phyloP scores from a whole-genome alignment of 1,140 invertebrate genomes.

The Brachionus rubens region DNA sequence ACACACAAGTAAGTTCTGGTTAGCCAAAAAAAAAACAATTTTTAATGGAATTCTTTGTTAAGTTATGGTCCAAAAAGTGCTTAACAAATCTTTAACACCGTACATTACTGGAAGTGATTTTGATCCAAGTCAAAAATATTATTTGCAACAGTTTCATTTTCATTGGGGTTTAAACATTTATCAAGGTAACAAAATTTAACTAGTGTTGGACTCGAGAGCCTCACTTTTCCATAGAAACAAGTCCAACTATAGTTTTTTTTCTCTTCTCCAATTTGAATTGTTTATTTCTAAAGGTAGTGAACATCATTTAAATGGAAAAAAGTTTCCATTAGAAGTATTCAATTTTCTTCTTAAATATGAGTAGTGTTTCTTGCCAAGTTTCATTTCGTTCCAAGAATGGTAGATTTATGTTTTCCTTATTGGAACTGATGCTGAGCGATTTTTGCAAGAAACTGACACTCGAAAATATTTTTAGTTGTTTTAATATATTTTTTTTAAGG shows the following conservation, averaged over 20 bases:
- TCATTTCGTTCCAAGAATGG: too few relatives aligned
- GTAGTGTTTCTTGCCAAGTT: too few relatives aligned
- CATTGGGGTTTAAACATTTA: conserved; percentile 44
- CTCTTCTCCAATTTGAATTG: too few relatives aligned
- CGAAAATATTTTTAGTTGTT: too few relatives aligned
- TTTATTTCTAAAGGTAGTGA: too few relatives aligned
- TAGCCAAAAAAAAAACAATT: not conserved
- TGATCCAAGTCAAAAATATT: not conserved
- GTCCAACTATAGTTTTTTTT: too few relatives aligned
- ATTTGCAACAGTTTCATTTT: conserved; percentile 45
- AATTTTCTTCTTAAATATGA: not conserved
- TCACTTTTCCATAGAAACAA: too few relatives aligned
- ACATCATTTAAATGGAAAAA: conserved; percentile 8
- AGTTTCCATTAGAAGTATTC: conserved; percentile 44
- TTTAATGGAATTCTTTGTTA: not conserved
- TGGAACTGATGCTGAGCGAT: too few relatives aligned
- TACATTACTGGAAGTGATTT: conserved; percentile 38
- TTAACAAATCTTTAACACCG: not conserved
- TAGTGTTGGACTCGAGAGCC: too few relatives aligned
- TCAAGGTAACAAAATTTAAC: not conserved
- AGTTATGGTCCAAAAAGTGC: conserved; percentile 32
- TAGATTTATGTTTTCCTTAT: too few relatives aligned
- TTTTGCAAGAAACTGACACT: too few relatives aligned
- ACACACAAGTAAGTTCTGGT: conserved; percentile 20
- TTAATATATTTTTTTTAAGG: not conserved